phyloP scores from a whole-genome alignment of 2,113 vertebrate species.

The Ceyx cyanopectus region DNA sequence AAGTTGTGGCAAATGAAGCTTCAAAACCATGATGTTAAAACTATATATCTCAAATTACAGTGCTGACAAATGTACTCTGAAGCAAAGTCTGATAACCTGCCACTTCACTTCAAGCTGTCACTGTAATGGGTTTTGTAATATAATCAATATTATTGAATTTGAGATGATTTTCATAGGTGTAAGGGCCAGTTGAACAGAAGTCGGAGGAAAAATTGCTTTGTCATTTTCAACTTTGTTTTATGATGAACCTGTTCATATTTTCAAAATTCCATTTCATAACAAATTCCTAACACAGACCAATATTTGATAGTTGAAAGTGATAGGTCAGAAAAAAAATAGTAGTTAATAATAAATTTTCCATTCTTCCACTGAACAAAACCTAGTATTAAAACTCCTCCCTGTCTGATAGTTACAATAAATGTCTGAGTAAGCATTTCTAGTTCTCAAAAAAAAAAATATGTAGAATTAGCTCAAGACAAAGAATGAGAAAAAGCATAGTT shows the following conservation, averaged over 20 bases:
- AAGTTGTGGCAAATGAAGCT: slow-evolving; percentile 29
- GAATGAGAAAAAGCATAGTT: not conserved
- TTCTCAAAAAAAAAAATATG: not conserved
- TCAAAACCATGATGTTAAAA: not conserved
- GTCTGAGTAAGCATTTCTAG: not conserved
- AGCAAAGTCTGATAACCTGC: slow-evolving; percentile 30
- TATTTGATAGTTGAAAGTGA: not conserved
- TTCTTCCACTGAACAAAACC: not conserved
- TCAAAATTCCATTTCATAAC: not conserved
- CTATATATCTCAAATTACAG: not conserved
- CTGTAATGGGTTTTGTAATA: slow-evolving; percentile 14
- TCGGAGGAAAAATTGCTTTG: not conserved
- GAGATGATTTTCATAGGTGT: not conserved
- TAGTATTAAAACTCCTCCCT: not conserved
- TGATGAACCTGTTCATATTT: not conserved
- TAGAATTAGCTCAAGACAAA: slow-evolving; percentile 10
- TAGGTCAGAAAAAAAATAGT: not conserved
- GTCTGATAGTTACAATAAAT: not conserved
- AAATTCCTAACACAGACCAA: not conserved
- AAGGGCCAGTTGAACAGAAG: slow-evolving; percentile 28
- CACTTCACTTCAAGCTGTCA: not conserved
- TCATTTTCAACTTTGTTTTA: not conserved
- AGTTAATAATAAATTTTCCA: not conserved
- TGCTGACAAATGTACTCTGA: slow-evolving; percentile 43
- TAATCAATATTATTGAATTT: slow-evolving; percentile 43